phyloP scores from a whole-genome alignment of 1,140 invertebrate species.

The Pseudobourletiella spinata region DNA sequence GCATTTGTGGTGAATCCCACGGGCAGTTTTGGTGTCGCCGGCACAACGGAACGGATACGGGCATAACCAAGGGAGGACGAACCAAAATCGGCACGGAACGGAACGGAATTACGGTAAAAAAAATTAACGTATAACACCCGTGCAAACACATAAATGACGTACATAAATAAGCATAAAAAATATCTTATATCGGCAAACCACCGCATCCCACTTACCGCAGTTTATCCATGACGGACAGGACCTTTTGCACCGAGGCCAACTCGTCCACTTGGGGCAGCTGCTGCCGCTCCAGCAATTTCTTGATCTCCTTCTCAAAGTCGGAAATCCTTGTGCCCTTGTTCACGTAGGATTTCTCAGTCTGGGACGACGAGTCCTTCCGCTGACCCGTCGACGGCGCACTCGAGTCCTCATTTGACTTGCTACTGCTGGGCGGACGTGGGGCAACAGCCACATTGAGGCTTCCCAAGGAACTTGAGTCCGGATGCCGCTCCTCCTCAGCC shows the following conservation, averaged over 20 bases:
- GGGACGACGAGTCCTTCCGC: conserved; percentile 53
- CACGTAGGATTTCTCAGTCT: conserved; percentile 46
- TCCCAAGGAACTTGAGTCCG: background rate
- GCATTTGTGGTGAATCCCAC: no score
- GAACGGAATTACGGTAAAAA: no score
- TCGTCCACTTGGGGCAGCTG: conserved; percentile 43
- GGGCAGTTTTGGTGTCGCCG: no score
- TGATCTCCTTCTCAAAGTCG: conserved; percentile 58
- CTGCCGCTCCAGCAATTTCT: conserved; percentile 61
- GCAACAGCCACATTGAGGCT: background rate
- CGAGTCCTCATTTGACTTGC: background rate
- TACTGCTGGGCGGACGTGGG: background rate
- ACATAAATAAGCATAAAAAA: no score
- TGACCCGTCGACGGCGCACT: conserved; percentile 42
- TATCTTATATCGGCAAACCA: no score
- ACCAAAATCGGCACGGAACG: no score
- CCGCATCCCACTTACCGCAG: conserved; percentile 33
- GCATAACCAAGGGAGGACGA: no score
- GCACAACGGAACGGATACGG: no score
- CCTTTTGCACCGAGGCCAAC: conserved; percentile 36
- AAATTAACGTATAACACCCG: no score
- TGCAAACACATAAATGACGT: background rate
- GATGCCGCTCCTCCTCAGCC: background rate
- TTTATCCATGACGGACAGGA: conserved; percentile 37
- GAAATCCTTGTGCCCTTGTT: conserved; percentile 47